Conservation (phyloP, 2,888 invertebrate genomes). For the Elegia similella region DNA sequence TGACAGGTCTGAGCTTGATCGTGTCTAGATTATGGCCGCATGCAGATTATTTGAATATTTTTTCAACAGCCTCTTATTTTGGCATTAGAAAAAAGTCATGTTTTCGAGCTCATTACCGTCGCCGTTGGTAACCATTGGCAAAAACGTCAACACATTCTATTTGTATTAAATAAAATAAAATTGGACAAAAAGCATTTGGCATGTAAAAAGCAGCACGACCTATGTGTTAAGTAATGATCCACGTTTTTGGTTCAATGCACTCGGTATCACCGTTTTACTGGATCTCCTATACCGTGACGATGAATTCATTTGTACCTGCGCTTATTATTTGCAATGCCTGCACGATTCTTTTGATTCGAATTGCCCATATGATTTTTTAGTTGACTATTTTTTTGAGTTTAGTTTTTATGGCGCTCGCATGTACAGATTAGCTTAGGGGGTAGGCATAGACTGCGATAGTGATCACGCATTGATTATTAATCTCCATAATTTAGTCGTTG, state of each 20-base stretch:
- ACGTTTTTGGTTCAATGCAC: conserved; percentile 79
- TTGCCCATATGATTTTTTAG: conserved; percentile 32
- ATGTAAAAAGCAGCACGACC: conserved; percentile 66
- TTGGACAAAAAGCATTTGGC: conserved; percentile 55
- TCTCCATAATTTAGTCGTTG: neutral
- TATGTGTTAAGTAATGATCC: conserved; percentile 72
- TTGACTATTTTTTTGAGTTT: conserved; percentile 11
- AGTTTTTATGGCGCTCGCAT: conserved; percentile 13
- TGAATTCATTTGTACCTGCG: conserved; percentile 59
- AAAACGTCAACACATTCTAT: conserved; percentile 61
- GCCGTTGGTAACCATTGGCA: conserved; percentile 43
- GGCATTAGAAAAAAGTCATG: conserved; percentile 41
- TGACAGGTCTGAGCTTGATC: conserved; percentile 48
- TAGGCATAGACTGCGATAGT: neutral
- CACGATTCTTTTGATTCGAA: conserved; percentile 42
- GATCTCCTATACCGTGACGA: conserved; percentile 62
- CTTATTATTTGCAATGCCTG: conserved; percentile 53
- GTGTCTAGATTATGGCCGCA: conserved; percentile 46
- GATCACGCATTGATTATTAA: neutral
- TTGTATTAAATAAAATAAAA: conserved; percentile 55
- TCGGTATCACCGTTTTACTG: conserved; percentile 69
- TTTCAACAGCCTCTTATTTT: conserved; percentile 38
- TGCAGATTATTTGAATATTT: conserved; percentile 37
- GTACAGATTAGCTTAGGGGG: neutral
- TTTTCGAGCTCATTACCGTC: conserved; percentile 50